These are phyloP conservation scores for Epizoanthus ramosus DNA, from an alignment of 92 coral and sea anemone genomes.

Conservation along the genomic window DNA sequence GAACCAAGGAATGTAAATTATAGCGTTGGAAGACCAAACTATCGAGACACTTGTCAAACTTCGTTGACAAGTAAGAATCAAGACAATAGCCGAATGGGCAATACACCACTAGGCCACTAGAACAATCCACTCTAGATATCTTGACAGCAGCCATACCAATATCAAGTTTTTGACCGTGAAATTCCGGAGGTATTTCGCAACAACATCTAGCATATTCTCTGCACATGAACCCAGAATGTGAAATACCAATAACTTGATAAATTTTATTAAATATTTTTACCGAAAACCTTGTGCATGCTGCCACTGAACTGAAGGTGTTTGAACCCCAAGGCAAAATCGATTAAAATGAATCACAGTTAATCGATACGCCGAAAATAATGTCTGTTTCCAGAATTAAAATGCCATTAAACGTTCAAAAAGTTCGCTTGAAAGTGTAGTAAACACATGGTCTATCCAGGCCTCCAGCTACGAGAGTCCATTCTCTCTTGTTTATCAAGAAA, in stretches of 20 bases:
- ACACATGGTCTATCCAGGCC: neutral
- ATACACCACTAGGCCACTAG: too few species aligned
- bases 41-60: neutral
- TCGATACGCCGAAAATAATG: conserved; percentile 10
- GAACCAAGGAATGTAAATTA: neutral
- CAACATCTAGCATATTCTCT: neutral
- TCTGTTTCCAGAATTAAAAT: neutral
- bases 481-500: neutral
- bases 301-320: neutral
- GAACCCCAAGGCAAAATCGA: neutral
- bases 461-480: conserved; percentile 25
- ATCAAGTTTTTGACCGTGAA: neutral
- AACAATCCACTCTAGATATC: too few species aligned
- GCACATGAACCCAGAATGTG: neutral
- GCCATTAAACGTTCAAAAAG: neutral
- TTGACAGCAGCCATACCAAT: neutral
- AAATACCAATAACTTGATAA: neutral
- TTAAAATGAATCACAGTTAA: neutral
- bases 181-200: neutral
- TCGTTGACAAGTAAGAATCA: neutral
- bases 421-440: neutral
- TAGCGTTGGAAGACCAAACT: neutral
- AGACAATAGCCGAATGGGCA: neutral
- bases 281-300: neutral
- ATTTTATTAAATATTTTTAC: neutral